Percentiles rank a stretch among this genome's conserved stretches.
phyloP scores from a whole-genome alignment of 1,140 invertebrate genomes.

The Drosophila asahinai region DNA sequence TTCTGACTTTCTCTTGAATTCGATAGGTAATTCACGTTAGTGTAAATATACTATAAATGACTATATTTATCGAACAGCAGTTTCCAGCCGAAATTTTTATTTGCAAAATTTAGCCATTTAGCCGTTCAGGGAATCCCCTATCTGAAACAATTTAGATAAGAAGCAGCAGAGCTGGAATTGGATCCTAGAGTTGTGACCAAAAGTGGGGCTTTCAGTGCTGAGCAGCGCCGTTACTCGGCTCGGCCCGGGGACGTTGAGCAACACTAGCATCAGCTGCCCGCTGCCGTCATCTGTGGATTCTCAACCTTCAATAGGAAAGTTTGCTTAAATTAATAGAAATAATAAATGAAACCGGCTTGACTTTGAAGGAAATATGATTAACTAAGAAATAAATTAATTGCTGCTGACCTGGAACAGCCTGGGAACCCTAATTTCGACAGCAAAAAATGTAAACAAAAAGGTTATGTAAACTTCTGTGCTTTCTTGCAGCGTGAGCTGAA shows the following conservation, averaged over 20 bases:
- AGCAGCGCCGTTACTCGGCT: background rate
- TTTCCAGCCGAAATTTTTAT: too few species aligned
- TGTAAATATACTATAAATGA: too few species aligned
- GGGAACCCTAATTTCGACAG: background rate
- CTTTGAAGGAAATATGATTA: constrained; percentile 1
- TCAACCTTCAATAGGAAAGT: constrained; percentile 63
- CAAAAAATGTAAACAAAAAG: constrained; percentile 81
- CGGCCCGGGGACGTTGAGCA: background rate
- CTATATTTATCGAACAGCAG: too few species aligned
- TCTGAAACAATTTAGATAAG: too few species aligned
- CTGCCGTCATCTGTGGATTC: constrained; percentile 65
- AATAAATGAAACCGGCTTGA: constrained; percentile 40
- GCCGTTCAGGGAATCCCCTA: too few species aligned
- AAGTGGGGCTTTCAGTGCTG: constrained; percentile 14
- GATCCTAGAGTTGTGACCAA: too few species aligned
- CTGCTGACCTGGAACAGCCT: background rate
- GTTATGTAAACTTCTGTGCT: constrained; percentile 82
- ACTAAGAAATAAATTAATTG: background rate
- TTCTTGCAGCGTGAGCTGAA: constrained; percentile 62
- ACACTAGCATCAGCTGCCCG: constrained; percentile 37
- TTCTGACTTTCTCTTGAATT: too few species aligned
- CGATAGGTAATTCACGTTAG: too few species aligned
- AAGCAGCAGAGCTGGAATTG: too few species aligned
- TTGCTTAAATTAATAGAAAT: constrained; percentile 21
- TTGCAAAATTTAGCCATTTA: too few species aligned